phyloP scores from a whole-genome alignment of 2,888 invertebrate species.

The Eupithecia pulchellata region DNA sequence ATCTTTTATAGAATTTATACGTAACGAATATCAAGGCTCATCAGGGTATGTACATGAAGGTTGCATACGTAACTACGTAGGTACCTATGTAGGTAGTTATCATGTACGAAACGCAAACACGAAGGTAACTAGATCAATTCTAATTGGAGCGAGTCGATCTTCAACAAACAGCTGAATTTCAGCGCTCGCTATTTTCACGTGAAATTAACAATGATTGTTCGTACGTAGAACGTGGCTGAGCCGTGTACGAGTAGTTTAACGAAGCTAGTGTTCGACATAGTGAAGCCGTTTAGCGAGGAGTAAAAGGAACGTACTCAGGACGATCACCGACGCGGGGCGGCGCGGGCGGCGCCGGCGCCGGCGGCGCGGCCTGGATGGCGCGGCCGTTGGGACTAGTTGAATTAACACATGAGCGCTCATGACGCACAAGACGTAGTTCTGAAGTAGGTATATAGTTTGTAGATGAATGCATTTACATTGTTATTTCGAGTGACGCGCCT shows the following conservation, averaged over 20 bases:
- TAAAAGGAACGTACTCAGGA: background rate
- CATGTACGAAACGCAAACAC: conserved; percentile 8
- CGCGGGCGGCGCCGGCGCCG: too few relatives aligned
- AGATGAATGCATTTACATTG: too few relatives aligned
- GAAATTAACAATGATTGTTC: conserved; percentile 34
- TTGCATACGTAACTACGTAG: background rate
- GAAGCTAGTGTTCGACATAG: conserved; percentile 8
- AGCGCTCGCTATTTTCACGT: conserved; percentile 25
- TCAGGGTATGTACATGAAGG: background rate
- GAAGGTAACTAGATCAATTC: conserved; percentile 23
- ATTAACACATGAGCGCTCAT: too few relatives aligned
- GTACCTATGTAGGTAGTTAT: conserved; percentile 1
- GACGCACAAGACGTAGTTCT: too few relatives aligned
- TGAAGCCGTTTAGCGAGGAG: background rate
- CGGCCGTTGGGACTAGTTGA: too few relatives aligned
- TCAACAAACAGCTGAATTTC: conserved; percentile 20
- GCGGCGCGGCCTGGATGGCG: too few relatives aligned
- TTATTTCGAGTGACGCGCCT: too few relatives aligned
- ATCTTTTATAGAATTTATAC: background rate
- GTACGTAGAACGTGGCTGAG: background rate
- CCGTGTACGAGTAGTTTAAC: background rate
- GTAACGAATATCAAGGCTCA: background rate
- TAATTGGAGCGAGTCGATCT: conserved; percentile 27
- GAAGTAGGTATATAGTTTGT: too few relatives aligned
- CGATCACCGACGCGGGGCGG: background rate